A percentile compares a stretch with the other conserved stretches of the same genome.
Conservation (phyloP, 2,797 vertebrate species). For the Labeo calbasu region DNA sequence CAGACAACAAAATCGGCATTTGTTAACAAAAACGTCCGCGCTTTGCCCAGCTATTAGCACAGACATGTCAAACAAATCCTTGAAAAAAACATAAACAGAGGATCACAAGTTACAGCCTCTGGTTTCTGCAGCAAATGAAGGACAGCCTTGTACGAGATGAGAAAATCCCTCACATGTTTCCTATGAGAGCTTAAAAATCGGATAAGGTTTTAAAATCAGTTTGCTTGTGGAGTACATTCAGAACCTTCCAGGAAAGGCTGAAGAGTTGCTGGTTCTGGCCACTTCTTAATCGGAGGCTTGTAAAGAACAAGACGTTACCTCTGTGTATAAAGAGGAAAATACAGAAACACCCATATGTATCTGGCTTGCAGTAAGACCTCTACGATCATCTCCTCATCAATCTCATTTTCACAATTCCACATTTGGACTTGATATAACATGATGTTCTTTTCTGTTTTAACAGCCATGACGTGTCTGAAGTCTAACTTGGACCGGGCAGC, state of each 20-base stretch:
- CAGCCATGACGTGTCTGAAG: constrained; percentile 33
- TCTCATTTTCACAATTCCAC: constrained; percentile 57
- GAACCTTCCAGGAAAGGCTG: constrained; percentile 58
- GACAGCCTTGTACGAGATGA: not conserved
- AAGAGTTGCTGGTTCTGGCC: constrained; percentile 38
- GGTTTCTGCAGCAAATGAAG: constrained; percentile 17
- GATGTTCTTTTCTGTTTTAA: constrained; percentile 54
- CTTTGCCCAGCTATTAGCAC: constrained; percentile 5
- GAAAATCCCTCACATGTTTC: constrained; percentile 67
- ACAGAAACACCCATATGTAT: not conserved
- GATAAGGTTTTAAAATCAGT: constrained; percentile 53
- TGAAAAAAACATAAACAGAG: constrained; percentile 14
- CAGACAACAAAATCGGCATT: not conserved
- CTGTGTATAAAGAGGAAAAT: constrained; percentile 40
- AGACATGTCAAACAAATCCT: constrained; percentile 38
- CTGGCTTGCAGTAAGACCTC: constrained; percentile 36
- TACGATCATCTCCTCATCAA: constrained; percentile 58
- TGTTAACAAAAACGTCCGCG: not conserved
- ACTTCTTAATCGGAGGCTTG: constrained; percentile 34
- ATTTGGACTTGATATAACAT: constrained; percentile 64
- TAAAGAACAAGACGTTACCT: constrained; percentile 45
- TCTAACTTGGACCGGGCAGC: constrained; percentile 49
- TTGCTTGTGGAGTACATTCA: constrained; percentile 61
- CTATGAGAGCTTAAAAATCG: constrained; percentile 61
- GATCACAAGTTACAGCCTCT: constrained; percentile 1